phyloP scores from a whole-genome alignment of 2,888 invertebrate genomes.

The Piscicola geometra region DNA sequence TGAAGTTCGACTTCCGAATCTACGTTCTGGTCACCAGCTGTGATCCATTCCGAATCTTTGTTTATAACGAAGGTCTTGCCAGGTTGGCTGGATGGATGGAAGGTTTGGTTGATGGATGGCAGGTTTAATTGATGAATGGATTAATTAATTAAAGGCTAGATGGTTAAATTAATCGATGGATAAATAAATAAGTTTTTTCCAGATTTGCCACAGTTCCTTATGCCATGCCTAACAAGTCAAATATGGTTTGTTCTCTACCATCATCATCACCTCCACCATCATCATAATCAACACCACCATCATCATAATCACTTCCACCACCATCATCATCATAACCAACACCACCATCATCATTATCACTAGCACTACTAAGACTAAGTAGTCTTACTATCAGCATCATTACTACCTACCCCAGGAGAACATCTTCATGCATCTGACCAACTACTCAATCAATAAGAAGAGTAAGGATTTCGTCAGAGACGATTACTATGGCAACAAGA shows the following conservation, averaged over 20 bases:
- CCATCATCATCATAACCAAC: neutral
- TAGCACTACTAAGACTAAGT: too few relatives aligned
- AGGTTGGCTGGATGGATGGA: conserved; percentile 59
- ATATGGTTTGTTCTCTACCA: conserved; percentile 61
- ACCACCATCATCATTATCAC: neutral
- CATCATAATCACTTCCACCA: neutral
- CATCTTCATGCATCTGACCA: conserved; percentile 88
- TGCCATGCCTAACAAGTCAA: conserved; percentile 73
- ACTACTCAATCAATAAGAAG: conserved; percentile 87
- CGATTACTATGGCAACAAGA: conserved; percentile 75
- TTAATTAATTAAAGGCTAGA: too few relatives aligned
- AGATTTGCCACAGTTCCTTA: conserved; percentile 80
- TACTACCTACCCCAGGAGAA: conserved; percentile 57
- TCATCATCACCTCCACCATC: neutral
- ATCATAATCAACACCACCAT: neutral
- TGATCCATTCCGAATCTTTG: conserved; percentile 80
- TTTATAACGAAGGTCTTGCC: conserved; percentile 84
- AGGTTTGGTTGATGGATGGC: too few relatives aligned
- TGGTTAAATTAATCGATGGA: too few relatives aligned
- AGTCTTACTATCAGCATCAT: neutral
- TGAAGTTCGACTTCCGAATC: conserved; percentile 83
- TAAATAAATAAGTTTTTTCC: neutral
- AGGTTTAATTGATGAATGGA: too few relatives aligned
- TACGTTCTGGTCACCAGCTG: conserved; percentile 84
- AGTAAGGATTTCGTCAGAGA: conserved; percentile 79